phyloP scores from a whole-genome alignment of 2,113 vertebrate species.

The Gulo gulo region DNA sequence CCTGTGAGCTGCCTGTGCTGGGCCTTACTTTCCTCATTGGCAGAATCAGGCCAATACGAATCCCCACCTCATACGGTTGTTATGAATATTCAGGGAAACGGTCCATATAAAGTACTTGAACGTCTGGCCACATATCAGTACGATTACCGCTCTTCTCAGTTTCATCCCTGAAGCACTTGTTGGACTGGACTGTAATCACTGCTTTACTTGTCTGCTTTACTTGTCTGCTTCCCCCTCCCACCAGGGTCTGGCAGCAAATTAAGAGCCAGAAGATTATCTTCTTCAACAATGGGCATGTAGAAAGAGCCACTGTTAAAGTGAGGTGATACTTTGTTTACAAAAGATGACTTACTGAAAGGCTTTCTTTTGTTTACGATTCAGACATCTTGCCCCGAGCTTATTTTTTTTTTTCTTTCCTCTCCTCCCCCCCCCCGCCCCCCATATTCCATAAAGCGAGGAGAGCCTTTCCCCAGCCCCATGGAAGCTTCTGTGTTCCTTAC shows the following conservation, averaged over 20 bases:
- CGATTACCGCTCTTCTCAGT: rapidly evolving
- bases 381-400: not conserved
- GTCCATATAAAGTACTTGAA: not conserved
- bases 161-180: not conserved
- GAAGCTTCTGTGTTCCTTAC: not conserved
- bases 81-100: not conserved
- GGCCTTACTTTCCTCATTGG: not conserved
- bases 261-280: not conserved
- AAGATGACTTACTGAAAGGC: not conserved
- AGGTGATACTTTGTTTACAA: not conserved
- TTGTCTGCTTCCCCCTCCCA: no score
- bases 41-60: not conserved
- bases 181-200: not conserved
- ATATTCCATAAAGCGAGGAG: not conserved
- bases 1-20: not conserved
- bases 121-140: rapidly evolving
- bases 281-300: not conserved
- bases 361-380: not conserved
- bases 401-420: not conserved
- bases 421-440: rapidly evolving
- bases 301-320: not conserved
- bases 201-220: not conserved
- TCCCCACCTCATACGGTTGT: not conserved
- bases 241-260: not conserved
- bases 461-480: not conserved